Evolutionary conservation across 2,113 vertebrate genomes (phyloP), one percentile per base, ranked within the genome.

Genomic region (Psophia crepitans): DNA sequence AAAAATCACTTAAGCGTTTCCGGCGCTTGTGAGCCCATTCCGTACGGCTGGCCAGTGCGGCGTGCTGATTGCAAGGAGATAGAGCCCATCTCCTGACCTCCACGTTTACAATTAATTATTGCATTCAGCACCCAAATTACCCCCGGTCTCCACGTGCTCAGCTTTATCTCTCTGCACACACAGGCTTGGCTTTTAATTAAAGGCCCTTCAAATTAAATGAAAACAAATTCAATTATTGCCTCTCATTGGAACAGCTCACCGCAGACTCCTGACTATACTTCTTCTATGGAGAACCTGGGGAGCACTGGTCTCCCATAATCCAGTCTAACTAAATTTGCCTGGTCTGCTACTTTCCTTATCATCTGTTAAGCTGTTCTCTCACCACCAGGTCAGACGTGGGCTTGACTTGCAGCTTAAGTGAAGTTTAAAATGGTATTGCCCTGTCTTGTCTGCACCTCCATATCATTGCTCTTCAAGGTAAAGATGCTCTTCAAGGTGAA

Each of bases 151-250:
- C 89, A 86, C 82, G 96, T 97, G 97, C 96, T 96, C 61, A 18
- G 96, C 97, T 98, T 98, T 98, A 98, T 98, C 98, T 98, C 98
- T 97, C 95, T 33, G 93, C 97, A 94, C 98, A 98, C 97, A 98
- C 97, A 95, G 95, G 92, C 95, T 96, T 98, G 96, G 96, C 98
- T 98, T 98, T 98, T 98, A 98, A 98, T 98, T 98, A 98, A 98
- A 98, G 97, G 98, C 93, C 97, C 97, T 98, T 97, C 97, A 98
- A 98, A 98, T 98, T 97, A 98, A 98, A 98, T 97, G 98, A 98
- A 98, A 98, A 98, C 98, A 98, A 98, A 98, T 98, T 98, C 97
- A 98, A 98, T 98, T 98, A 98, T 98, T 98, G 98, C 97, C 97
- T 98, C 96, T 98, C 98, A 58, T 97, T 97, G 97, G 97, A 98